phyloP scores from a whole-genome alignment of 2,797 vertebrate genomes.

The Mus caroli region DNA sequence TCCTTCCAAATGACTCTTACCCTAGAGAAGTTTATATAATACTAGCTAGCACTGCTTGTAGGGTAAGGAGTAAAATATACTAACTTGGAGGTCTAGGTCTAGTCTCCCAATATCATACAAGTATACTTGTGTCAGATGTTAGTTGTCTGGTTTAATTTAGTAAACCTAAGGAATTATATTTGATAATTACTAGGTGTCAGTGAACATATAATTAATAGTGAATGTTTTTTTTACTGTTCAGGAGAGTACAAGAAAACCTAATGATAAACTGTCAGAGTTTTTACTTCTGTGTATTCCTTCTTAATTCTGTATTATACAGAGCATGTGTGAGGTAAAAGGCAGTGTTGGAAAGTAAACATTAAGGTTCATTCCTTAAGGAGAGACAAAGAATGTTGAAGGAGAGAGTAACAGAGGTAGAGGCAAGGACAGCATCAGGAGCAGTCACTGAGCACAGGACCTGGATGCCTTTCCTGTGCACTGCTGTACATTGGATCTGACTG shows the following conservation, averaged over 20 bases:
- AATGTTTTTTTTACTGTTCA: not conserved
- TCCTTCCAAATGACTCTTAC: not conserved
- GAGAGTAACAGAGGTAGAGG: not conserved
- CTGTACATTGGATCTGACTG: not conserved
- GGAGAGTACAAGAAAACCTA: not conserved
- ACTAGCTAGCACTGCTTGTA: not conserved
- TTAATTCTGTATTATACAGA: too few relatives aligned
- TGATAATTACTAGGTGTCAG: conserved; percentile 15
- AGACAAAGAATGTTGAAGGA: not conserved
- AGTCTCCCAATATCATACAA: not conserved
- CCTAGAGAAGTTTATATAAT: not conserved
- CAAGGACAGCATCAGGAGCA: not conserved
- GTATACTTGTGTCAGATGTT: not conserved
- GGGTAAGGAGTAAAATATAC: not conserved
- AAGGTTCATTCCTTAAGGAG: not conserved
- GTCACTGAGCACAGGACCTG: not conserved
- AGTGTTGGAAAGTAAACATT: not conserved
- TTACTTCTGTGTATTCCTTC: conserved; percentile 32
- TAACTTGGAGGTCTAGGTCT: not conserved
- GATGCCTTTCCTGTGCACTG: not conserved
- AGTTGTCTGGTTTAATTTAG: not conserved
- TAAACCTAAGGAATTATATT: not conserved
- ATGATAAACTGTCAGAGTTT: not conserved
- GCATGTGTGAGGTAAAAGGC: not conserved
- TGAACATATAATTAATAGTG: not conserved